phyloP scores from a whole-genome alignment of 2,113 vertebrate genomes.

The Copsychus sechellarum region DNA sequence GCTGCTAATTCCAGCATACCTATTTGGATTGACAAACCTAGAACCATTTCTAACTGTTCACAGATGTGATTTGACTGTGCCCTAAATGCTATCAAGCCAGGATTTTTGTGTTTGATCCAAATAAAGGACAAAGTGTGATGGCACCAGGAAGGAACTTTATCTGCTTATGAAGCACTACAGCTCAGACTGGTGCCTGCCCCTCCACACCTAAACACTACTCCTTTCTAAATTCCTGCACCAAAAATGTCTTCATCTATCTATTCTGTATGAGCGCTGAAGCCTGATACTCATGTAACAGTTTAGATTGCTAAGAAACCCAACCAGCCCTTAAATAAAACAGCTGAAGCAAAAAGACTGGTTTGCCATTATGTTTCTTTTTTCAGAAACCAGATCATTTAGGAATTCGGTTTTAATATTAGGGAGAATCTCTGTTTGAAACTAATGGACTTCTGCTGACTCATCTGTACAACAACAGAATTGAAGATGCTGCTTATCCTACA shows the following conservation, averaged over 20 bases:
- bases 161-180: background rate
- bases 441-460: constrained; percentile 43
- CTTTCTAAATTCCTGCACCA: background rate
- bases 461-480: constrained; percentile 19
- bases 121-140: background rate
- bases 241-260: background rate
- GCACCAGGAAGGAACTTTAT: background rate
- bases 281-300: background rate
- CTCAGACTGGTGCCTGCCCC: background rate
- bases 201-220: background rate
- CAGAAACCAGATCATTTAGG: background rate
- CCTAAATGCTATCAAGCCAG: background rate
- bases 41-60: background rate
- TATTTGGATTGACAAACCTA: background rate
- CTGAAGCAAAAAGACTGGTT: background rate
- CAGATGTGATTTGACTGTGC: background rate
- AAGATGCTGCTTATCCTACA: constrained; percentile 2
- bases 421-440: constrained; percentile 27
- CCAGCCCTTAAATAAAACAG: background rate
- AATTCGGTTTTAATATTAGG: background rate
- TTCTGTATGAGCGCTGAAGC: background rate
- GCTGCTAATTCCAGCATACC: background rate
- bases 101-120: background rate
- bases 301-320: background rate
- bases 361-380: background rate